Percentiles rank a stretch among this genome's conserved stretches.
These are phyloP conservation scores for Papilio polytes DNA, from an alignment of 1,140 invertebrate species.

Conservation along the genomic window DNA sequence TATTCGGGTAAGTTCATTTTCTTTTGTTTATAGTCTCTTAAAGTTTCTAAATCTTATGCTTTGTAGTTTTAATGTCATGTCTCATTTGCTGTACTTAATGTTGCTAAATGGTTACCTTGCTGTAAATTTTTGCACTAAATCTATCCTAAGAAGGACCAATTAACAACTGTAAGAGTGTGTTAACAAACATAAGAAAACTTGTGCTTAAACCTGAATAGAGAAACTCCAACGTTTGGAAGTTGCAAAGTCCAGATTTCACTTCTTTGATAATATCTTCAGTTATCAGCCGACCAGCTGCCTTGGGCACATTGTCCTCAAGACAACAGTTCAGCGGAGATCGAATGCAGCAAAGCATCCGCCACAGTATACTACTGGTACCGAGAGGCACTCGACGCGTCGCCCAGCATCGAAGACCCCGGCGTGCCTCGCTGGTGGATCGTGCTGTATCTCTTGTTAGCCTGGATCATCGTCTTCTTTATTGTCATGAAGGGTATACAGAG, in stretches of 20 bases:
- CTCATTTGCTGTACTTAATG: too few relatives aligned
- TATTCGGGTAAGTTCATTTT: constrained; percentile 87
- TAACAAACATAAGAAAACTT: too few relatives aligned
- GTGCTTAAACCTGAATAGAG: too few relatives aligned
- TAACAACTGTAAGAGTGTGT: too few relatives aligned
- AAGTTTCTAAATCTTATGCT: too few relatives aligned
- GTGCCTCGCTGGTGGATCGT: constrained; percentile 97
- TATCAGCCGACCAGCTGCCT: constrained; percentile 88
- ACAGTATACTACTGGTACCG: constrained; percentile 96
- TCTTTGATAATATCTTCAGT: constrained; percentile 73
- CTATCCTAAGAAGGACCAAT: too few relatives aligned
- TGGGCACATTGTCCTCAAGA: constrained; percentile 92
- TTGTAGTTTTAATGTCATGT: too few relatives aligned
- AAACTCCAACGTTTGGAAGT: too few relatives aligned
- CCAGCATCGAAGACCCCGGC: constrained; percentile 92
- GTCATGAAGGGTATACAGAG: constrained; percentile 99
- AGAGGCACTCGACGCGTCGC: constrained; percentile 92
- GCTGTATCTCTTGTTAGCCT: constrained; percentile 95
- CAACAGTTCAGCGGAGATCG: constrained; percentile 89
- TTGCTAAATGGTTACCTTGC: too few relatives aligned
- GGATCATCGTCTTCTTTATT: constrained; percentile 98
- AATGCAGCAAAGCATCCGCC: constrained; percentile 92
- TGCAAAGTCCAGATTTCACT: too few relatives aligned
- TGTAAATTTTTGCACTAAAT: too few relatives aligned
- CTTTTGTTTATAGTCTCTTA: background rate